Base-by-base conservation (phyloP, 2,888 invertebrate genomes). In the Drosophila hamatofila region DNA sequence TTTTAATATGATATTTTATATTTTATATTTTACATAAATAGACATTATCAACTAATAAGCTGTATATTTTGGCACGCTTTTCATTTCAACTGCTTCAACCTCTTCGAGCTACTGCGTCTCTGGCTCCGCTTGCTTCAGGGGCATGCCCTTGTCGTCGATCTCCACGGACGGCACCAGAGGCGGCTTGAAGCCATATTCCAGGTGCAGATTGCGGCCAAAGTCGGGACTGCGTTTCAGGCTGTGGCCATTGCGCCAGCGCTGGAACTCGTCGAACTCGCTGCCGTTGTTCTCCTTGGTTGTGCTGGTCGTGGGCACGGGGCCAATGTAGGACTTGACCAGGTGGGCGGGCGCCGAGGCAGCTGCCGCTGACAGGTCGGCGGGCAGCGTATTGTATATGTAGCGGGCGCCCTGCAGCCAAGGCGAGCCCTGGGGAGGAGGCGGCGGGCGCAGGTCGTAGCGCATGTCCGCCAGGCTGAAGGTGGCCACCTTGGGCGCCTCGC, bases 181-280 rank as follows among this genome's bases (percentile, higher is more conserved):
- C 0, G 97, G 97, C 84, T 96, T 96, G 80, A 97, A 97, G 0
- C 97, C 96, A 81, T 97, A 97, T 78, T 97, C 97, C 87, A 97
- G 94, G 83, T 96, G 95, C 0, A 97, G 93, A 74, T 95, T 95
- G 64, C 95, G 94, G 21, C 95, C 95, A 25, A 95, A 94, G 25
- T 94, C 94, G 9, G 92, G 91, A 59, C 94, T 93, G 60, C 94
- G 92, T 30, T 94, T 92, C 0, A 91, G 89, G 58, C 94, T 94
- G 33, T 94, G 92, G 23, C 94, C 94, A 0, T 94, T 93, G 0
- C 93, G 89, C 80, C 93, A 93, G 59, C 91, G 90, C 62, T 92
- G 90, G 30, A 90, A 91, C 23, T 90, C 92, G 62, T 90, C 91
- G 46, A 77, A 82, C 35, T 88, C 87, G 33, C 56, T 88, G 59